Evolutionary conservation across 2,797 vertebrate genomes (phyloP).

Genomic region (Syngnathus acus): DNA sequence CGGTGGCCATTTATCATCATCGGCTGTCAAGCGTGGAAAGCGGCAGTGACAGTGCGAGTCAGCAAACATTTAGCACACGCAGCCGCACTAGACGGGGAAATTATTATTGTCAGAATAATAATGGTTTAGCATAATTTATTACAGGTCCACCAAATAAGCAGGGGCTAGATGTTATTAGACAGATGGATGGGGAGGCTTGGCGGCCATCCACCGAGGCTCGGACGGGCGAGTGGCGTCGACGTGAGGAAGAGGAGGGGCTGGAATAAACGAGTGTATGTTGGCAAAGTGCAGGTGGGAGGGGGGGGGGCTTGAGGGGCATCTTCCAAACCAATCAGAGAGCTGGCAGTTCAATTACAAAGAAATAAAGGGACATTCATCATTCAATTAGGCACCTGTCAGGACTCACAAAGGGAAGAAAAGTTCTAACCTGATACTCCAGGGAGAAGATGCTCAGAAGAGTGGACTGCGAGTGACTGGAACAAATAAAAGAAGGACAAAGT

Average conservation of each 20-base stretch:
- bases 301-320: conserved; percentile 65
- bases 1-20: conserved; percentile 99
- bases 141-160: conserved; percentile 99
- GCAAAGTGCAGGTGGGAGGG: conserved; percentile 36
- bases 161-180: conserved; percentile 99
- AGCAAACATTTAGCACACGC: conserved; percentile 99
- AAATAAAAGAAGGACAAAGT: conserved; percentile 99
- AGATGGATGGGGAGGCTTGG: conserved; percentile 99
- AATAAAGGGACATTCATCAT: conserved; percentile 99
- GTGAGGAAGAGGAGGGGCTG: conserved; percentile 55
- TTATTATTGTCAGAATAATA: conserved; percentile 99
- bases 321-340: conserved; percentile 99
- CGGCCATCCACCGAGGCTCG: conserved; percentile 96
- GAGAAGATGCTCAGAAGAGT: conserved; percentile 99
- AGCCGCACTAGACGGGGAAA: conserved; percentile 98
- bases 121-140: conserved; percentile 99
- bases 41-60: conserved; percentile 99
- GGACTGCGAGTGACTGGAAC: conserved; percentile 99
- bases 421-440: conserved; percentile 99
- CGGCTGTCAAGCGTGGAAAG: conserved; percentile 97
- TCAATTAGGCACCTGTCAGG: conserved; percentile 99
- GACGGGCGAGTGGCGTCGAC: conserved; percentile 77
- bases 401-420: conserved; percentile 99
- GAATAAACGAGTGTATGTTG: conserved; percentile 43
- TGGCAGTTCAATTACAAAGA: conserved; percentile 99